Percentiles rank a stretch among this genome's conserved stretches.
Conservation (phyloP, 2,113 vertebrate species). For the Halichoeres trimaculatus region DNA sequence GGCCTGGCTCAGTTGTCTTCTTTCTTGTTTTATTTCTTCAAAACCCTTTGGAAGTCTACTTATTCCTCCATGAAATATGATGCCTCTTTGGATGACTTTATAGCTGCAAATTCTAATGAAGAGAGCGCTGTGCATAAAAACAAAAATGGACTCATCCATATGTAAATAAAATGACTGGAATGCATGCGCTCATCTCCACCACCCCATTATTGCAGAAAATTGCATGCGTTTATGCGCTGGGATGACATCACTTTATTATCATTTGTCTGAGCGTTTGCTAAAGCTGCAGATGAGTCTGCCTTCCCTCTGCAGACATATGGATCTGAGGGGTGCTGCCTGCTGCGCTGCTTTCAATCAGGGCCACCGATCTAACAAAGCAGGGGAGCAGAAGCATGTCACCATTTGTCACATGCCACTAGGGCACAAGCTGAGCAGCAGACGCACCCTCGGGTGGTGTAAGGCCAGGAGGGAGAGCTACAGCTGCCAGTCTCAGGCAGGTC, state of each 20-base stretch:
- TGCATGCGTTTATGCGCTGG: conserved; percentile 70
- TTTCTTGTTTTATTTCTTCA: conserved; percentile 77
- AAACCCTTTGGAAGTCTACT: conserved; percentile 71
- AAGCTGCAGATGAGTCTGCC: conserved; percentile 57
- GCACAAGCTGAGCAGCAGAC: conserved; percentile 81
- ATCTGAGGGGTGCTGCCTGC: conserved; percentile 66
- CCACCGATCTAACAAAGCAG: conserved; percentile 71
- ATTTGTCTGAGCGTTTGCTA: conserved; percentile 64
- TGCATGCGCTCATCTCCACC: conserved; percentile 68
- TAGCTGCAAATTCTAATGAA: conserved; percentile 76
- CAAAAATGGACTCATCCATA: conserved; percentile 80
- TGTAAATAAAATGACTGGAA: conserved; percentile 79
- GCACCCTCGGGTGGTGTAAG: conserved; percentile 70
- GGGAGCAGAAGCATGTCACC: conserved; percentile 81
- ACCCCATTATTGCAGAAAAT: conserved; percentile 73
- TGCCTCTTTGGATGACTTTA: conserved; percentile 63
- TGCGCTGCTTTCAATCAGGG: conserved; percentile 72
- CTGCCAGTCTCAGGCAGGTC: conserved; percentile 73
- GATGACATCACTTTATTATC: conserved; percentile 78
- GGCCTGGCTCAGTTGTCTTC: conserved; percentile 68
- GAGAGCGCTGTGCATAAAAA: conserved; percentile 74
- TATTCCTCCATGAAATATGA: conserved; percentile 74
- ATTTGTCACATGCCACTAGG: conserved; percentile 82
- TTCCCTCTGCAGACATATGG: conserved; percentile 69
- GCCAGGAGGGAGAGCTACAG: conserved; percentile 68